Percentiles rank a stretch among this genome's conserved stretches.
Conservation (phyloP, 1,140 invertebrate genomes). For the Caligus rogercresseyi region DNA sequence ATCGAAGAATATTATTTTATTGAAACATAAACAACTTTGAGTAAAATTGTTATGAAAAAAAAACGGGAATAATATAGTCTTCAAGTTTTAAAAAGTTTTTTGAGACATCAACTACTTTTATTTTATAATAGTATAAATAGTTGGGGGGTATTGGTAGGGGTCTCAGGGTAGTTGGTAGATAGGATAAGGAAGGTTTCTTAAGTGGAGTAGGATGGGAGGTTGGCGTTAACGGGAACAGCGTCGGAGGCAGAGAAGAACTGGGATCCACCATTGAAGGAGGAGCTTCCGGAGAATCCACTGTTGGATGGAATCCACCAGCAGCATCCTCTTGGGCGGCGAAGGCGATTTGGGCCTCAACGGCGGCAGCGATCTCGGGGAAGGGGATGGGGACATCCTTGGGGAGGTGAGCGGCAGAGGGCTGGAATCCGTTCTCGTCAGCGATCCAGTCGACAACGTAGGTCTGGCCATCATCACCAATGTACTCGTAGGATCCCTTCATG, state of each 20-base stretch:
- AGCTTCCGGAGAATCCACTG: conserved; percentile 28
- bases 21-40: too few relatives aligned
- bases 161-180: conserved; percentile 2
- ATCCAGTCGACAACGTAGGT: conserved; percentile 28
- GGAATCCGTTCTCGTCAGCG: conserved; percentile 48
- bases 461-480: conserved; percentile 21
- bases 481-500: conserved; percentile 21
- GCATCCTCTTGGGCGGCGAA: conserved; percentile 11
- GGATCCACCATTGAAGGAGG: conserved; percentile 46
- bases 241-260: conserved; percentile 43
- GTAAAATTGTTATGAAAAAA: too few relatives aligned
- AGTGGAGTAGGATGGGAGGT: too few relatives aligned
- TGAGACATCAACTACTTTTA: too few relatives aligned
- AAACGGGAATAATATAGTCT: too few relatives aligned
- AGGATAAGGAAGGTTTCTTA: not conserved
- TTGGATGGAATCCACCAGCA: not conserved
- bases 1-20: too few relatives aligned
- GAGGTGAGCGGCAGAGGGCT: conserved; percentile 35
- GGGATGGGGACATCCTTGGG: conserved; percentile 1
- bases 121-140: too few relatives aligned
- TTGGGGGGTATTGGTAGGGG: too few relatives aligned
- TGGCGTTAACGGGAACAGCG: conserved; percentile 34
- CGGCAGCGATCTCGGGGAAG: conserved; percentile 17
- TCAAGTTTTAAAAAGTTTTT: too few relatives aligned
- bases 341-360: conserved; percentile 13